Evolutionary conservation across 2,888 invertebrate genomes (phyloP).

Genomic region (Exephanes ischioxanthus): DNA sequence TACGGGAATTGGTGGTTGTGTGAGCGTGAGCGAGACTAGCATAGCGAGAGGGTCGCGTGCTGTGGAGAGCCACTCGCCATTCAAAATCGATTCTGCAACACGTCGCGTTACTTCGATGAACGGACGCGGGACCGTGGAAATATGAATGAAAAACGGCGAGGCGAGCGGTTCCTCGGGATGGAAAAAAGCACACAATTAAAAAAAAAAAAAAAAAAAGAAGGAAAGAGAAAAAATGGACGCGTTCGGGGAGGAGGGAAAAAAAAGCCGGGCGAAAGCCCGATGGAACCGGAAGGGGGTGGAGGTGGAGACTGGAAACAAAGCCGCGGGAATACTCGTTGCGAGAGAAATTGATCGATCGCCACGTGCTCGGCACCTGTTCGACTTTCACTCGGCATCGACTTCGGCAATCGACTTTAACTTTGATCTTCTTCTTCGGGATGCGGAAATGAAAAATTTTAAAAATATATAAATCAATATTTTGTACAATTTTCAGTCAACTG

Average conservation of each 20-base stretch:
- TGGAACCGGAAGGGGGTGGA: conserved; percentile 53
- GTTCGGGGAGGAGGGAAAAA: conserved; percentile 51
- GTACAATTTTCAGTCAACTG: neutral
- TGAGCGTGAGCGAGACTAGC: conserved; percentile 52
- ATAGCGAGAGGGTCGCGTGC: conserved; percentile 69
- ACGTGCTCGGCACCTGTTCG: conserved; percentile 83
- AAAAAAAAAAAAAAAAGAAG: conserved; percentile 48
- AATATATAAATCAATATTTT: no score
- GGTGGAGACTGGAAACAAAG: conserved; percentile 75
- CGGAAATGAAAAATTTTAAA: neutral
- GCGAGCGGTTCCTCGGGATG: conserved; percentile 77
- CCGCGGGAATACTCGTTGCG: conserved; percentile 72
- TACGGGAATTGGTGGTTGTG: conserved; percentile 74
- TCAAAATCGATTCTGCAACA: conserved; percentile 80
- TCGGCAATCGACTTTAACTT: neutral
- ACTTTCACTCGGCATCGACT: conserved; percentile 47
- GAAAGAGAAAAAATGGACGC: conserved; percentile 42
- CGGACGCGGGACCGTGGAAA: conserved; percentile 77
- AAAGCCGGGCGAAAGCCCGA: conserved; percentile 55
- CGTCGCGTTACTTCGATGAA: conserved; percentile 79
- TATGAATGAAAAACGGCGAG: conserved; percentile 83
- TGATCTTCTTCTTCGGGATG: neutral
- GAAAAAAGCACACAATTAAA: conserved; percentile 58
- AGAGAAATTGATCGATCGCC: conserved; percentile 80
- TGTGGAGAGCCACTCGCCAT: conserved; percentile 71